phyloP scores from a whole-genome alignment of 2,797 vertebrate genomes.

The Thamnophis elegans region DNA sequence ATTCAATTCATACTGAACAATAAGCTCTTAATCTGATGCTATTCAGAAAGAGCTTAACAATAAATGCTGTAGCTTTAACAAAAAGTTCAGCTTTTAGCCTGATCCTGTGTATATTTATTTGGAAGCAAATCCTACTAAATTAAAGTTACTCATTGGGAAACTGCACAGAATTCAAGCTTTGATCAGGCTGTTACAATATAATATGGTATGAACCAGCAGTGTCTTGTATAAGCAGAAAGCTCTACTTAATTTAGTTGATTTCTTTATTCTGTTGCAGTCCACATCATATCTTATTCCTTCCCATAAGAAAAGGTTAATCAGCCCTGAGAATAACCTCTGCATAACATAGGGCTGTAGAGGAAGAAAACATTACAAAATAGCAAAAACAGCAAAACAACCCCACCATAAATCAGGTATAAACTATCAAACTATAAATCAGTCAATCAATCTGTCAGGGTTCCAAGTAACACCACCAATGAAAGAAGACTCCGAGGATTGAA shows the following conservation, averaged over 20 bases:
- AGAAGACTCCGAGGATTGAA: too few species aligned
- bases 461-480: too few species aligned
- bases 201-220: neutral
- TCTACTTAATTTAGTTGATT: neutral
- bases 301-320: neutral
- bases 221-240: neutral
- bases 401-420: neutral
- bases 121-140: neutral
- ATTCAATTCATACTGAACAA: slow-evolving; percentile 60
- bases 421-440: neutral
- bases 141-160: neutral
- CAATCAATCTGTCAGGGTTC: neutral
- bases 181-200: neutral
- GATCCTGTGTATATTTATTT: neutral
- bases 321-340: neutral
- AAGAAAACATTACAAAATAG: neutral
- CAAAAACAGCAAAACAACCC: neutral
- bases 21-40: slow-evolving; percentile 54
- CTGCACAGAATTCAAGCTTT: neutral
- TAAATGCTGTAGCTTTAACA: slow-evolving; percentile 36
- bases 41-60: slow-evolving; percentile 60
- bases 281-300: neutral
- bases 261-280: neutral
- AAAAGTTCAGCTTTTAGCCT: neutral
- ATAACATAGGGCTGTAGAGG: neutral